A percentile compares a stretch with the other conserved stretches of the same genome.
phyloP scores from a whole-genome alignment of 53 echinoderm and acorn worm genomes.

The Stichopus horrens region DNA sequence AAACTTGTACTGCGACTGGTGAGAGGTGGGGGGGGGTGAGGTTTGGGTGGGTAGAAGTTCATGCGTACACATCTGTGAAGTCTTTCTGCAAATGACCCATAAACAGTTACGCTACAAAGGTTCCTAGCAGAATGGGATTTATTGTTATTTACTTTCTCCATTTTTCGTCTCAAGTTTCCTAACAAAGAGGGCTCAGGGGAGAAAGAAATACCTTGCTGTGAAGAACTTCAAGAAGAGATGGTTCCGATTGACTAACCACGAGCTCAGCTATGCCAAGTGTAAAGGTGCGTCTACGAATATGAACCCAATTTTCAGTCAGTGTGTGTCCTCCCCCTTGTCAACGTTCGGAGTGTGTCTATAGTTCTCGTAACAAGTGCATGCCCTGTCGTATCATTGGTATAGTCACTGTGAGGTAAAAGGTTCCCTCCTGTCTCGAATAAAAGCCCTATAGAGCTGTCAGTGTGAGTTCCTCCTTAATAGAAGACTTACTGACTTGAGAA shows the following conservation, averaged over 20 bases:
- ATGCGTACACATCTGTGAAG: too few species aligned
- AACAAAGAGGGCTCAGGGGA: constrained; percentile 96
- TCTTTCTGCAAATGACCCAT: too few species aligned
- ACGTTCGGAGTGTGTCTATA: background rate
- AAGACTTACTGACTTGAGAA: too few species aligned
- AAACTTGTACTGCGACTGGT: background rate
- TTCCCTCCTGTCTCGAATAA: too few species aligned
- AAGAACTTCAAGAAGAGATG: constrained; percentile 97
- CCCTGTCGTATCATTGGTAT: background rate
- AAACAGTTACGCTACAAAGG: background rate
- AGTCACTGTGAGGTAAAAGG: too few species aligned
- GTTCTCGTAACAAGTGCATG: background rate
- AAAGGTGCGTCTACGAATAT: constrained; percentile 57
- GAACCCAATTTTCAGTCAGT: background rate
- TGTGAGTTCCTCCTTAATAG: too few species aligned
- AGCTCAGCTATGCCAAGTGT: constrained; percentile 80
- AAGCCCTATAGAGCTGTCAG: too few species aligned
- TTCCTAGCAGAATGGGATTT: background rate
- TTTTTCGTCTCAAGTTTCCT: constrained; percentile 57
- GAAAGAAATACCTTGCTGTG: constrained; percentile 85
- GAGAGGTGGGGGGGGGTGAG: background rate
- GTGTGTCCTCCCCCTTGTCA: background rate
- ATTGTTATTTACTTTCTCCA: background rate
- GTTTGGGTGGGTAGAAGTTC: too few species aligned
- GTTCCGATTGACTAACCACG: constrained; percentile 85